Evolutionary conservation across 2,888 invertebrate genomes (phyloP).

Genomic region (Cephus pulcher): DNA sequence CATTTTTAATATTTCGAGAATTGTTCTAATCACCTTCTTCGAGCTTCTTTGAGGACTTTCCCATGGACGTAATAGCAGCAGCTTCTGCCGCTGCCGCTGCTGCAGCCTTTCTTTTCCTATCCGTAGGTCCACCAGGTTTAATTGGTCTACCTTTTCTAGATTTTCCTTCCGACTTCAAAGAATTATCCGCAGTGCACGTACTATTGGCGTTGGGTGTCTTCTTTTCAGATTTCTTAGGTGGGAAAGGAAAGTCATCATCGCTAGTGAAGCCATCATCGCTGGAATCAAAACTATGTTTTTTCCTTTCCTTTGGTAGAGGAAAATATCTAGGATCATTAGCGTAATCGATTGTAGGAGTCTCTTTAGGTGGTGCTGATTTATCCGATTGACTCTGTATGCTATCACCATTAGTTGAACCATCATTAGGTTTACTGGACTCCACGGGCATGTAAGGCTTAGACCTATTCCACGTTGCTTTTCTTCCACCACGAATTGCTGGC

Average conservation of each 20-base stretch:
- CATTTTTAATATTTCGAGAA: background rate
- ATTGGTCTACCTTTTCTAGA: constrained; percentile 65
- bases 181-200: constrained; percentile 20
- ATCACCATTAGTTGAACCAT: constrained; percentile 35
- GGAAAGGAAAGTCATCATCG: constrained; percentile 66
- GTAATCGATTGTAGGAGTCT: constrained; percentile 68
- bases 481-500: constrained; percentile 75
- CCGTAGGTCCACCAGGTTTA: constrained; percentile 66
- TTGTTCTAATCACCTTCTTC: constrained; percentile 59
- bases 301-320: constrained; percentile 78
- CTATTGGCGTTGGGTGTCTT: constrained; percentile 33
- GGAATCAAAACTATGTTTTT: constrained; percentile 75
- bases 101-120: constrained; percentile 65
- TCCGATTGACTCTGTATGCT: constrained; percentile 21
- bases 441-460: constrained; percentile 57
- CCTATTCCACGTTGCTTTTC: constrained; percentile 77
- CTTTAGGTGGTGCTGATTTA: constrained; percentile 57
- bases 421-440: constrained; percentile 42
- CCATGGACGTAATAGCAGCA: constrained; percentile 24
- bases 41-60: constrained; percentile 69
- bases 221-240: constrained; percentile 51
- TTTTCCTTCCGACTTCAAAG: constrained; percentile 48
- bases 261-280: constrained; percentile 75
- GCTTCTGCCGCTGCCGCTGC: constrained; percentile 50
- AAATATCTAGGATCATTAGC: constrained; percentile 79